These are phyloP conservation scores for Teleogryllus occipitalis DNA, from an alignment of 1,140 invertebrate species.

Conservation along the genomic window DNA sequence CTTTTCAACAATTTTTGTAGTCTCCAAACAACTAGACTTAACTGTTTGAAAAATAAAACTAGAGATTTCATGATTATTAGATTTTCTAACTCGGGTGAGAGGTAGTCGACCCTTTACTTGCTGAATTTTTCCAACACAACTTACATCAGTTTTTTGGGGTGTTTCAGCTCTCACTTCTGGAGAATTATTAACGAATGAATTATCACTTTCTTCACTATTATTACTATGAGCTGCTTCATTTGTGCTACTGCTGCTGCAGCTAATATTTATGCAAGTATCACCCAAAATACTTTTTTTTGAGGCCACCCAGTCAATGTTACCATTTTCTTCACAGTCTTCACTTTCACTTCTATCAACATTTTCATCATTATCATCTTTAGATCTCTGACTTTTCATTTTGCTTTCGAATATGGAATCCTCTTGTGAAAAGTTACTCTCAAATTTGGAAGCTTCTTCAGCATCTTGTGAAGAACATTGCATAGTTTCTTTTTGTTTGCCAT, in stretches of 20 bases:
- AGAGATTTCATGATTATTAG: too few species aligned
- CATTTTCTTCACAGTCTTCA: neutral
- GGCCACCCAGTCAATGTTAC: neutral
- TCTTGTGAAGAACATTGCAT: too few species aligned
- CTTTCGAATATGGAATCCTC: neutral
- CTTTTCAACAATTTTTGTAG: too few species aligned
- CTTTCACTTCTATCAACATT: neutral
- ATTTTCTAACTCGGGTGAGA: neutral
- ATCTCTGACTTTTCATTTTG: neutral
- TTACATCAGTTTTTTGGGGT: neutral
- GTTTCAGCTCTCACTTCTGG: too few species aligned
- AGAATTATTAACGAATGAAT: too few species aligned
- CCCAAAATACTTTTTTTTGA: neutral
- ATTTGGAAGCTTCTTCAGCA: too few species aligned
- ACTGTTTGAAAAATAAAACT: too few species aligned
- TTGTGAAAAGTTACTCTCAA: neutral
- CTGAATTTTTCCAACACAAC: neutral
- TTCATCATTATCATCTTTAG: neutral
- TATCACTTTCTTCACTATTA: too few species aligned
- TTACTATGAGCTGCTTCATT: neutral
- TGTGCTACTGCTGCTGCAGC: neutral
- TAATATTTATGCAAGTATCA: neutral
- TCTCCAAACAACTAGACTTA: too few species aligned
- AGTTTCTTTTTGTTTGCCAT: too few species aligned
- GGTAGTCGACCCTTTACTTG: neutral